phyloP scores from a whole-genome alignment of 2,113 vertebrate genomes.

The Rattus norvegicus region GRCr8 NC_086027.1:70856001-70856500 shows the following conservation, averaged over 20 bases:
- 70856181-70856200: conserved; percentile 8
- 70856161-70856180: background rate
- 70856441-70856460: no score
- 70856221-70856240: background rate
- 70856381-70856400: no score
- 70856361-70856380: no score
- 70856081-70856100: background rate
- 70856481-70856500: no score
- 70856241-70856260: conserved; percentile 34
- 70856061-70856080: background rate
- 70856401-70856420: no score
- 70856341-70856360: background rate
- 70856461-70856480: no score
- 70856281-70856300: conserved; percentile 8
- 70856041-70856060: conserved; percentile 41
- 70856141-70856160: conserved; percentile 17
- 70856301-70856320: conserved; percentile 1
- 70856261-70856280: conserved; percentile 10
- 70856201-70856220: background rate
- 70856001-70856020: conserved; percentile 45
- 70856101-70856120: background rate
- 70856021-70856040: conserved; percentile 44
- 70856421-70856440: no score
- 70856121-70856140: background rate
- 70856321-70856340: background rate